These are phyloP conservation scores for Rhizoglyphus robini DNA, from an alignment of 1,140 invertebrate genomes.

Conservation along the genomic window DNA sequence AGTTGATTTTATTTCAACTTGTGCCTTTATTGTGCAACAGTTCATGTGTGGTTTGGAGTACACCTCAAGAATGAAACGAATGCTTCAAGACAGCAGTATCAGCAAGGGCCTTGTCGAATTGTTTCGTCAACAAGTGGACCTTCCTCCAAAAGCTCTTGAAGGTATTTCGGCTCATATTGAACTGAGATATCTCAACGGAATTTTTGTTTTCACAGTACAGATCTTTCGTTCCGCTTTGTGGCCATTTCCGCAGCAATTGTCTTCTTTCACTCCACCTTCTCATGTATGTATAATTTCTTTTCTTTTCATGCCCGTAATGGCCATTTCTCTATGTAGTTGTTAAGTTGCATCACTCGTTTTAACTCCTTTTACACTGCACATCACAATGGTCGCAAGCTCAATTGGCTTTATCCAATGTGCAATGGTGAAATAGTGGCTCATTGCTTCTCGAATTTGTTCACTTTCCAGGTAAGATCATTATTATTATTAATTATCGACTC, in stretches of 20 bases:
- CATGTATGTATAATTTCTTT: constrained; percentile 31
- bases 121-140: constrained; percentile 45
- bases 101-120: constrained; percentile 94
- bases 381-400: constrained; percentile 90
- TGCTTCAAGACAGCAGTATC: constrained; percentile 96
- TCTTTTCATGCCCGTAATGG: too few species aligned
- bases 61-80: constrained; percentile 92
- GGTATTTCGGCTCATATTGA: constrained; percentile 20
- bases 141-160: constrained; percentile 26
- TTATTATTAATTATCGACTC: neutral
- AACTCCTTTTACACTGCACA: constrained; percentile 86
- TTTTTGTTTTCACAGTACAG: constrained; percentile 79
- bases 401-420: constrained; percentile 95
- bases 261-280: constrained; percentile 74
- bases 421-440: constrained; percentile 93
- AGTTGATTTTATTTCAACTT: neutral
- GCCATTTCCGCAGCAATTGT: constrained; percentile 91
- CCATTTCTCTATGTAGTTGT: too few species aligned
- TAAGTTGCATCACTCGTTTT: constrained; percentile 84
- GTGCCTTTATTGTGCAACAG: constrained; percentile 14
- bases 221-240: constrained; percentile 93
- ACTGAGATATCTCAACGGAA: too few species aligned
- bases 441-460: constrained; percentile 67
- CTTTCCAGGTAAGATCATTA: constrained; percentile 44
- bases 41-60: constrained; percentile 96